Evolutionary conservation across 2,113 vertebrate species (phyloP), one percentile per base, ranked within the genome.

Genomic region (Amia ocellicauda): DNA sequence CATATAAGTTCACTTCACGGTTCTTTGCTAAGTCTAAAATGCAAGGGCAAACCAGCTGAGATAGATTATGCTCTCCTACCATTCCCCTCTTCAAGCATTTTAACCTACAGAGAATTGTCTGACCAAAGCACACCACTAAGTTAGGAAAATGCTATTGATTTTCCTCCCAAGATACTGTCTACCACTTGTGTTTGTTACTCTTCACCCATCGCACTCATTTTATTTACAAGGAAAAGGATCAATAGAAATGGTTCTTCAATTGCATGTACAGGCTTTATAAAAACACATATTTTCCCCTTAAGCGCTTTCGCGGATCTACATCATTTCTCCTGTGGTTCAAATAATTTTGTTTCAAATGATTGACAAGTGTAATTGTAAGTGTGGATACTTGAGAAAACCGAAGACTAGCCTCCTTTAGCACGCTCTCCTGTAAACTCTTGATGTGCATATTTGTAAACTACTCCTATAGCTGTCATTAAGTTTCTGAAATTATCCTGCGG

Each of bases 361-460:
- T 89, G 88, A 88, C 86, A 84, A 73, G 81, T 86, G 83, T 86
- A 91, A 90, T 89, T 85, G 83, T 73, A 75, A 69, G 69, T 31
- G 42, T 66, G 74, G 72, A 65, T 68, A 64, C 72, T 72, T 62
- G 62, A 76, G 60, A 2, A 4, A 66, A 66, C n/a, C 69, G n/a
- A 42, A 70, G 69, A 60, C 64, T 26, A 1, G 19, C 4, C 4
- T 22, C 47, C 47, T 17, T 50, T 43, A 27, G 20, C 29, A n/a
- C 57, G 24, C 14, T 16, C 36, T 50, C 54, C 68, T 69, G 68
- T 60, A 61, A 77, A 75, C 57, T 65, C 68, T 68, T 78, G 63
- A 80, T 80, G 77, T 78, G 69, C 73, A 69, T 78, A 76, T 80
- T 77, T 81, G 69, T 70, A 54, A 60, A 71, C 57, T n/a, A 29